These are phyloP conservation scores for Orchestia grillus DNA, from an alignment of 1,140 invertebrate genomes.

Conservation along the genomic window DNA sequence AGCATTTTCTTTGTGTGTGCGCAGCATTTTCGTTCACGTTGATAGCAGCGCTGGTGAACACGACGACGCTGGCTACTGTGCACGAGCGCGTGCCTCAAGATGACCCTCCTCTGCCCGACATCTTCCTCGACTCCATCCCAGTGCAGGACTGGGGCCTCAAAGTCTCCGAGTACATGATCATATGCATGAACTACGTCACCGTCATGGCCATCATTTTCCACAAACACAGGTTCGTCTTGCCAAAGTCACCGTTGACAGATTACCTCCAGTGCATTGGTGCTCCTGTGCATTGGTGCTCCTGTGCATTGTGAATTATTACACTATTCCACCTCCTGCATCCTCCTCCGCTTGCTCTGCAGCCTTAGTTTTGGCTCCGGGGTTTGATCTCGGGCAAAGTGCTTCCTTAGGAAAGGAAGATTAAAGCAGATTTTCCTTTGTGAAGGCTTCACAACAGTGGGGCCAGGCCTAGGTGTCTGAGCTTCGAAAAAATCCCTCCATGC, in stretches of 20 bases:
- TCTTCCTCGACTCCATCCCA: constrained; percentile 82
- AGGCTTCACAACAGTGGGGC: too few relatives aligned
- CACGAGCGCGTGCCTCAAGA: constrained; percentile 82
- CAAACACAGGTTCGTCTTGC: constrained; percentile 79
- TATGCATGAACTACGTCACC: constrained; percentile 81
- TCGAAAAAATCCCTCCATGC: too few relatives aligned
- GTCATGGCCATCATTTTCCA: constrained; percentile 85
- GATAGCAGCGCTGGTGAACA: constrained; percentile 71
- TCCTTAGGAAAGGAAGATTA: too few relatives aligned
- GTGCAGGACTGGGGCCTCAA: constrained; percentile 82
- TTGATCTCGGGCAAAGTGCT: too few relatives aligned
- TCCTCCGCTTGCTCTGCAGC: too few relatives aligned
- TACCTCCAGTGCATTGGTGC: too few relatives aligned
- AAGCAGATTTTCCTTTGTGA: too few relatives aligned
- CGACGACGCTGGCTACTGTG: constrained; percentile 81
- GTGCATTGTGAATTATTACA: too few relatives aligned
- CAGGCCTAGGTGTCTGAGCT: too few relatives aligned
- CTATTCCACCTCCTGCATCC: too few relatives aligned
- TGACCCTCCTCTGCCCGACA: constrained; percentile 83
- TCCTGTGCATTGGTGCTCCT: too few relatives aligned
- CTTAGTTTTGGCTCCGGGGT: too few relatives aligned
- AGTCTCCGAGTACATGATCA: constrained; percentile 88
- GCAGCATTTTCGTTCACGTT: constrained; percentile 71
- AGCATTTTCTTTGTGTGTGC: constrained; percentile 67
- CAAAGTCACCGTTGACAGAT: not conserved